Base-by-base conservation (phyloP, 2,888 invertebrate genomes). In the Pasiphila rectangulata region DNA sequence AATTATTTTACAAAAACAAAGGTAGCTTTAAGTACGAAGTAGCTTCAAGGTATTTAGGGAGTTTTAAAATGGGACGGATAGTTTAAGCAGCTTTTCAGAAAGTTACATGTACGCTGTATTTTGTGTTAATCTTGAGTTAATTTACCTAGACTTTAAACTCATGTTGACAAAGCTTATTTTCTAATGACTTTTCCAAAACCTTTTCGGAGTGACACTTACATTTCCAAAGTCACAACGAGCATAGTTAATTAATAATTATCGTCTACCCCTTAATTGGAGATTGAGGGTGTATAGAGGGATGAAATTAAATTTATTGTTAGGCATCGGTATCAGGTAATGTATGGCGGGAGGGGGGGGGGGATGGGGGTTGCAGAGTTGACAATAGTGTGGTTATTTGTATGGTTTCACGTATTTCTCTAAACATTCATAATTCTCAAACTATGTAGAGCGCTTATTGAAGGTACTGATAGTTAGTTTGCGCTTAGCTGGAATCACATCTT, bases 191-290 rank as follows among this genome's bases (percentile, higher is more conserved):
- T n/a, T n/a, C n/a, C n/a, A n/a, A n/a, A n/a, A n/a, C n/a, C n/a
- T n/a, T n/a, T n/a, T n/a, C n/a, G n/a, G n/a, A 42, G 24, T 40
- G 23, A 21, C 13, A 25, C 19, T 7, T 9, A 12, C 15, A 43
- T 46, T 13, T 49, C 15, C 32, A 15, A 9, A 38, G 45, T 39
- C n/a, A 42, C 32, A 44, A 54, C 46, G 30, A 44, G 38, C 47
- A 44, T 48, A 37, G 47, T 49, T 43, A 53, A 55, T 50, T 54
- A 58, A 57, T 32, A 32, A 32, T 32, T 9, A 32, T 56, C 52
- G 53, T 51, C 47, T 50, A 43, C 46, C 53, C 42, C 46, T 51
- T 57, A 57, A 57, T 56, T 56, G 53, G 46, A 55, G 57, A 55
- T 57, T 57, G 51, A 51, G 57, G 55, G 55, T 55, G 57, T 47